These are phyloP conservation scores for Poecilia latipinna DNA, from an alignment of 2,113 vertebrate species.

Conservation along the genomic window DNA sequence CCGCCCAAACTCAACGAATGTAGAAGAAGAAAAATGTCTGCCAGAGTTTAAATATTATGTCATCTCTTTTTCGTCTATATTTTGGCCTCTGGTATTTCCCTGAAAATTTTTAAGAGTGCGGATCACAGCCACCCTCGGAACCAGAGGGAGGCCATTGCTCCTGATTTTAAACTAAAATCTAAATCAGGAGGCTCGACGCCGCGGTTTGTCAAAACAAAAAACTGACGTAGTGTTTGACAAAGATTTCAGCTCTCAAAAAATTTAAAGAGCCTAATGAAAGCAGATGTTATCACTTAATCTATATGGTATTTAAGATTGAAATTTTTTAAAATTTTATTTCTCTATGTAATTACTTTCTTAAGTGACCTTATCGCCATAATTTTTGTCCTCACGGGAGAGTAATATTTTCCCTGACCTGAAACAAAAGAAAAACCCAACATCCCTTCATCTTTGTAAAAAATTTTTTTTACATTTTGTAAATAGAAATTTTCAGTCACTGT, in stretches of 20 bases:
- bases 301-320: slow-evolving; percentile 70
- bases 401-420: slow-evolving; percentile 11
- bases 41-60: slow-evolving; percentile 41
- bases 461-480: slow-evolving; percentile 71
- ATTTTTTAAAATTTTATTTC: slow-evolving; percentile 70
- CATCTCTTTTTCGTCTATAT: slow-evolving; percentile 43
- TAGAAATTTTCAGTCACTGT: slow-evolving; percentile 78
- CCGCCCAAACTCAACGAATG: slow-evolving; percentile 59
- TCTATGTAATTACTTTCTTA: slow-evolving; percentile 74
- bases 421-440: slow-evolving; percentile 11
- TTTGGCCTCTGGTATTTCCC: slow-evolving; percentile 34
- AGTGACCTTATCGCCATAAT: slow-evolving; percentile 76
- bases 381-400: slow-evolving; percentile 45
- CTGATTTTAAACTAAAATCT: slow-evolving; percentile 63
- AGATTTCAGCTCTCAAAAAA: slow-evolving; percentile 62
- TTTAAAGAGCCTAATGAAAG: slow-evolving; percentile 43
- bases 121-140: slow-evolving; percentile 29
- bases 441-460: slow-evolving; percentile 71
- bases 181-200: slow-evolving; percentile 60
- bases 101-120: slow-evolving; percentile 31
- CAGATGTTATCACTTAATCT: slow-evolving; percentile 55
- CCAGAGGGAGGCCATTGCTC: slow-evolving; percentile 46
- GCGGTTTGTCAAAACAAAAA: slow-evolving; percentile 74
- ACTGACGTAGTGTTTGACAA: slow-evolving; percentile 61
- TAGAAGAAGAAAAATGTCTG: slow-evolving; percentile 57